A percentile compares a stretch with the other conserved stretches of the same genome.
These are phyloP conservation scores for Bombus pascuorum DNA, from an alignment of 1,140 invertebrate species.

Conservation along the genomic window DNA sequence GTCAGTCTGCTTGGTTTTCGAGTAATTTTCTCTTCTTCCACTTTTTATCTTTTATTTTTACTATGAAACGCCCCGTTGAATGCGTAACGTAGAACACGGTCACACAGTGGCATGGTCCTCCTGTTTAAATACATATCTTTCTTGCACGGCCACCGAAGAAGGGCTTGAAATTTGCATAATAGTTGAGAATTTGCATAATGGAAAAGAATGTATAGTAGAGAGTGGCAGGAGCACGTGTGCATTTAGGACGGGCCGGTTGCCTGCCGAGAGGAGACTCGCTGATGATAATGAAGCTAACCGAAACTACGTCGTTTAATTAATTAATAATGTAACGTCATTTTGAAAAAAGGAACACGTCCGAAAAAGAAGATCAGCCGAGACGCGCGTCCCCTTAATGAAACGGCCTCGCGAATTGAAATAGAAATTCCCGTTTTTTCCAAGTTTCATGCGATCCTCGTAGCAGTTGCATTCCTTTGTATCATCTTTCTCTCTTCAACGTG, in stretches of 20 bases:
- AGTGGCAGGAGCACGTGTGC: conserved; percentile 63
- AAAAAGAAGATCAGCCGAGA: not conserved
- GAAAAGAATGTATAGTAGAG: conserved; percentile 67
- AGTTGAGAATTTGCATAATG: conserved; percentile 68
- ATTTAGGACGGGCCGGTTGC: conserved; percentile 33
- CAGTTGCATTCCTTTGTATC: not conserved
- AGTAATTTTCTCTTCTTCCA: not conserved
- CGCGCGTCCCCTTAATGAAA: not conserved
- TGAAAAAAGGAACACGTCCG: not conserved
- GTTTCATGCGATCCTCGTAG: no score
- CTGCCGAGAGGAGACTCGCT: conserved; percentile 29
- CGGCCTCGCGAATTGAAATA: not conserved
- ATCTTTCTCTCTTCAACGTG: not conserved
- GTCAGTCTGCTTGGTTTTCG: not conserved
- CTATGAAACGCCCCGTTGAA: conserved; percentile 27
- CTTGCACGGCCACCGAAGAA: conserved; percentile 56
- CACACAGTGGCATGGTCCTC: conserved; percentile 37
- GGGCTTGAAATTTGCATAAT: conserved; percentile 62
- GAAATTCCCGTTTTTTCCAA: not conserved
- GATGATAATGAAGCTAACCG: conserved; percentile 61
- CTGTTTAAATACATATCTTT: conserved; percentile 66
- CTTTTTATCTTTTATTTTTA: not conserved
- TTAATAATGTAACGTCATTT: conserved; percentile 21
- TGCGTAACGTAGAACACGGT: conserved; percentile 26
- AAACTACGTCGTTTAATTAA: conserved; percentile 45